Evolutionary conservation across 2,888 invertebrate species (phyloP).

Genomic region (Polydrusus cervinus): DNA sequence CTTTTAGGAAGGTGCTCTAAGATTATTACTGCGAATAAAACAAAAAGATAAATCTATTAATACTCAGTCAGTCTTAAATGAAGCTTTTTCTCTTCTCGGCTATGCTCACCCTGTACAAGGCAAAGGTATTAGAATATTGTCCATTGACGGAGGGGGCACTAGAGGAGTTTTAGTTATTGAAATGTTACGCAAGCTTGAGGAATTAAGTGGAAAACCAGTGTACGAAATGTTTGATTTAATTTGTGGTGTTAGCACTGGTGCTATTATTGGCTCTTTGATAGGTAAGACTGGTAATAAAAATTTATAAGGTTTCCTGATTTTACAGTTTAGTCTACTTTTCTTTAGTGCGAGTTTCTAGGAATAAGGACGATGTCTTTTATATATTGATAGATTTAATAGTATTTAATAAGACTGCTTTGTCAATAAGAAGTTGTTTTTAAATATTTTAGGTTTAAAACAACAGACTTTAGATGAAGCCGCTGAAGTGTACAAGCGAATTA

Average conservation of each 20-base stretch:
- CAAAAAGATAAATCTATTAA: slow-evolving; percentile 67
- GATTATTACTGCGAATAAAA: slow-evolving; percentile 77
- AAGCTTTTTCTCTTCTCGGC: slow-evolving; percentile 82
- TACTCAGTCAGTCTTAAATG: slow-evolving; percentile 66
- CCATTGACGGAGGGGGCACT: slow-evolving; percentile 94
- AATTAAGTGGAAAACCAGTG: slow-evolving; percentile 78
- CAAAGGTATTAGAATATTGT: slow-evolving; percentile 84
- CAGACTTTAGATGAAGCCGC: slow-evolving; percentile 77
- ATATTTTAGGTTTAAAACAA: slow-evolving; percentile 73
- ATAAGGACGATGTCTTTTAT: too few relatives aligned
- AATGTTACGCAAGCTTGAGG: slow-evolving; percentile 85
- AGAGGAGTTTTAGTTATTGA: slow-evolving; percentile 91
- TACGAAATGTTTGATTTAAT: slow-evolving; percentile 91
- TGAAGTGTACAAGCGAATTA: slow-evolving; percentile 76
- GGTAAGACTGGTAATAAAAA: slow-evolving; percentile 70
- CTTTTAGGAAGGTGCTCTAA: slow-evolving; percentile 79
- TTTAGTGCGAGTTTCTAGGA: too few relatives aligned
- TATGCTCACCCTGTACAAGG: slow-evolving; percentile 80
- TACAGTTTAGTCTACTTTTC: too few relatives aligned
- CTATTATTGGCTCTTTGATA: slow-evolving; percentile 79
- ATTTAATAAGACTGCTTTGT: neutral
- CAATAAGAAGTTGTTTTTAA: neutral
- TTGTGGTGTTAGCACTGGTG: slow-evolving; percentile 89
- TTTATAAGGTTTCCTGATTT: too few relatives aligned
- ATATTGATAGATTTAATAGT: too few relatives aligned